Evolutionary conservation across 2,888 invertebrate species (phyloP), one percentile per base, ranked within the genome.

Genomic region (Nephrotoma appendiculata): DNA sequence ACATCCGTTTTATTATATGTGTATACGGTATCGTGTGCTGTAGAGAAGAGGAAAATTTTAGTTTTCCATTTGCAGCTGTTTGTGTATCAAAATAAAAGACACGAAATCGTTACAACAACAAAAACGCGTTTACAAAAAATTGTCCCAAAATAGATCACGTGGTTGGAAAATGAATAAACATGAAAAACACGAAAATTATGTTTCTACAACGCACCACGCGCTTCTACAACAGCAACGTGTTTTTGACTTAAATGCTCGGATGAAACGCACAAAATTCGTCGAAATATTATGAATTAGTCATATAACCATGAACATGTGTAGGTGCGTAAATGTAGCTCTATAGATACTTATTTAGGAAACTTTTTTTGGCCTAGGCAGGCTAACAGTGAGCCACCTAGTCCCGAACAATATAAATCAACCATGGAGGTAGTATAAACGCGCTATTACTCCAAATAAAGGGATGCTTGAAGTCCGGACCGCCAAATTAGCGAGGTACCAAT

Each of bases 101-200:
- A 71, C 71, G 71, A 71, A 71, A 71, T 71, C 71, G 9, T 31
- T 71, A 71, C 71, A 71, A 15, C 52, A 57, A 71, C 71, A 19
- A 71, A 52, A 52, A n/a, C 15, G 52, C 44, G 15, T 52, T 6
- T 52, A 52, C 6, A 57, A 57, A 15, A 57, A 57, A 84, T 6
- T 84, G 41, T 43, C 43, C 84, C 84, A 84, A 84, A 84, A 84
- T 84, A 84, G 84, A 84, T 84, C 84, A 84, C 84, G 84, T 84
- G 84, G 84, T 84, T 84, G 71, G 71, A 71, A 71, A 71, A 71
- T 71, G 71, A 71, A 2, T 31, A 31, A 31, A 71, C 71, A 71
- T 31, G 71, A 71, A 71, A 71, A 71, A 31, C 71, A 71, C 71
- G 71, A 71, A 71, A 71, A 71, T 71, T 71, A 71, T 71, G 71